These are phyloP conservation scores for Aviceda leuphotes DNA, from an alignment of 2,797 vertebrate species.

Conservation along the genomic window DNA sequence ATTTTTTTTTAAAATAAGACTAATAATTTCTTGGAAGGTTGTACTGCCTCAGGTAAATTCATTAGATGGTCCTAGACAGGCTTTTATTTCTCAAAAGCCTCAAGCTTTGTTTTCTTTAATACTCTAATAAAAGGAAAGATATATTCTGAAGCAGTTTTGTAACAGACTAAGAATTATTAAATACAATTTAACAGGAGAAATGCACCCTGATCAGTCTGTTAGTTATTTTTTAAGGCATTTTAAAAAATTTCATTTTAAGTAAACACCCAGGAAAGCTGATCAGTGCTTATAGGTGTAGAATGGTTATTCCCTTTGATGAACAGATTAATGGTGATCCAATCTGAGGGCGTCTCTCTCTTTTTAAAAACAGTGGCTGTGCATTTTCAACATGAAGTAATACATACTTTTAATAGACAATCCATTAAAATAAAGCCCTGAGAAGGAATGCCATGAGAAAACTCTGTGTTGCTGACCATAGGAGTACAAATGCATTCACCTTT, in stretches of 20 bases:
- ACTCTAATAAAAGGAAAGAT: not conserved
- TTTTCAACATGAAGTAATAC: not conserved
- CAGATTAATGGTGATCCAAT: not conserved
- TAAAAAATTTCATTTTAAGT: not conserved
- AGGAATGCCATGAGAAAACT: not conserved
- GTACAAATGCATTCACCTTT: constrained; percentile 63
- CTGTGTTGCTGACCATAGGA: not conserved
- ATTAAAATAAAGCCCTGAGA: constrained; percentile 7
- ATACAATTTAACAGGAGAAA: not conserved
- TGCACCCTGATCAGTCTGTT: not conserved
- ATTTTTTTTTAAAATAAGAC: not conserved
- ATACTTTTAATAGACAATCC: not conserved
- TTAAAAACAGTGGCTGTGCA: not conserved
- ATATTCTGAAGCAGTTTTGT: not conserved
- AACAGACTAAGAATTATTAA: constrained; percentile 4
- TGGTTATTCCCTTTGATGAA: not conserved
- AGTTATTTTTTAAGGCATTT: not conserved
- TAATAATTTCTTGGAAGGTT: constrained; percentile 34
- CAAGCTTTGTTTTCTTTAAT: constrained; percentile 11
- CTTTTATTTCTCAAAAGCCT: constrained; percentile 32
- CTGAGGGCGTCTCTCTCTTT: not conserved
- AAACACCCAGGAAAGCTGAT: not conserved
- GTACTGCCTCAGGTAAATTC: constrained; percentile 23
- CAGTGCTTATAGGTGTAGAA: not conserved
- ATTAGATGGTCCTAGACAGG: not conserved